Conservation (phyloP, 2,888 invertebrate species). For the Molanna angustata region DNA sequence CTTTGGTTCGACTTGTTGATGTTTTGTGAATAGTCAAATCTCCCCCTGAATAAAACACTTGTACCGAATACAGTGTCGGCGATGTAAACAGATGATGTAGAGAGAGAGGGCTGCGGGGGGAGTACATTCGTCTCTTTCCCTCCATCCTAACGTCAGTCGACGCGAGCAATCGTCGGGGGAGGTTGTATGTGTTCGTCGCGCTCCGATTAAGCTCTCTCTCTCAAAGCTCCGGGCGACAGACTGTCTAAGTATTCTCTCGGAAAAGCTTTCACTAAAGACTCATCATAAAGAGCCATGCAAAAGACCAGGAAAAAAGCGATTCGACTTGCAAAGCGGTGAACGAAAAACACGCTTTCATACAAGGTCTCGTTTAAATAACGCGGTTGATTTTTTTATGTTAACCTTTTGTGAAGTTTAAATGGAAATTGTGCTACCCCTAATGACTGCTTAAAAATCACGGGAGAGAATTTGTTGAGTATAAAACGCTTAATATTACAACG, state of each 20-base stretch:
- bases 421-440: too few relatives aligned
- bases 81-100: neutral
- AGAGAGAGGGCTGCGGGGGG: too few relatives aligned
- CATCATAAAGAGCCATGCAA: too few relatives aligned
- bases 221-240: slow-evolving; percentile 13
- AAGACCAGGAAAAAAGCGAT: too few relatives aligned
- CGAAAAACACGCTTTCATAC: too few relatives aligned
- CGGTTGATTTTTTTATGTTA: too few relatives aligned
- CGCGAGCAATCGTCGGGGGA: slow-evolving; percentile 20
- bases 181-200: slow-evolving; percentile 4
- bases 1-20: neutral
- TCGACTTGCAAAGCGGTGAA: too few relatives aligned
- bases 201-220: neutral
- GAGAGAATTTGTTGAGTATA: too few relatives aligned
- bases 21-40: neutral
- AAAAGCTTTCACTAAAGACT: neutral
- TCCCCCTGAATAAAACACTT: neutral
- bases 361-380: too few relatives aligned
- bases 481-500: too few relatives aligned
- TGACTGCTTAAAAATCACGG: too few relatives aligned
- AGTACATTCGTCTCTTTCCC: slow-evolving; percentile 1
- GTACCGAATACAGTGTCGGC: neutral
- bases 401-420: too few relatives aligned
- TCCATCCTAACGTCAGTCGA: slow-evolving; percentile 23
- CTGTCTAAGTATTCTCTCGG: slow-evolving; percentile 11